phyloP scores from a whole-genome alignment of 2,888 invertebrate genomes.

The Tiliacea citrago region DNA sequence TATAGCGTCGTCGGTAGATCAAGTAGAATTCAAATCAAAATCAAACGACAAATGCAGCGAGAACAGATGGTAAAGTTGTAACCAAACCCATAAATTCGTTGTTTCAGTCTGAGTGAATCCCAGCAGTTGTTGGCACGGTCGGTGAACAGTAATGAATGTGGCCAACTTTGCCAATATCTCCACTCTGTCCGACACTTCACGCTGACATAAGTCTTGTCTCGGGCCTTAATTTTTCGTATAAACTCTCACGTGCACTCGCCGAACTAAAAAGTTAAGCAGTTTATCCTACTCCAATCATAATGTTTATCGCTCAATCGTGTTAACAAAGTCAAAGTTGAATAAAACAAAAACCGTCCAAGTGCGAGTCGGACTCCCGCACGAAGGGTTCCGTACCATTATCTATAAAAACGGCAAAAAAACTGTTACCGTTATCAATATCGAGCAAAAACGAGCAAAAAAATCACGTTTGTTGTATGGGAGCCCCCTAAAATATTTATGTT shows the following conservation, averaged over 20 bases:
- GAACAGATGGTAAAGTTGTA: neutral
- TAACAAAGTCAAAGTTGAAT: neutral
- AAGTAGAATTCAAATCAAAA: neutral
- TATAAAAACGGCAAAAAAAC: too few relatives aligned
- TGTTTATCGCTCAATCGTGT: neutral
- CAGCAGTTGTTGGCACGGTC: slow-evolving; percentile 21
- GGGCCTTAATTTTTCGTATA: slow-evolving; percentile 12
- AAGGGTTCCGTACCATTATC: too few relatives aligned
- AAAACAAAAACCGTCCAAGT: too few relatives aligned
- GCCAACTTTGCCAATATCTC: slow-evolving; percentile 48
- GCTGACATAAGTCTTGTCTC: slow-evolving; percentile 4
- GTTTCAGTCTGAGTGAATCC: slow-evolving; percentile 7
- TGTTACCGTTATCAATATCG: too few relatives aligned
- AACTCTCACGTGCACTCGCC: neutral
- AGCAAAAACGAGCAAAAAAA: too few relatives aligned
- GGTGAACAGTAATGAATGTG: slow-evolving; percentile 27
- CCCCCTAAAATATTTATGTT: too few relatives aligned
- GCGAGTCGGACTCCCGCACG: too few relatives aligned
- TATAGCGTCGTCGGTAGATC: neutral
- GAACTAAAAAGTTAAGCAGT: neutral
- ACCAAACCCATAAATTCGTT: slow-evolving; percentile 1
- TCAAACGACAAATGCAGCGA: slow-evolving; percentile 8
- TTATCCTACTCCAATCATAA: neutral
- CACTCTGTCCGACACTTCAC: slow-evolving; percentile 2
- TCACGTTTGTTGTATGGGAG: too few relatives aligned